Conservation (phyloP, 1,140 invertebrate species). For the Drosophila tani region DNA sequence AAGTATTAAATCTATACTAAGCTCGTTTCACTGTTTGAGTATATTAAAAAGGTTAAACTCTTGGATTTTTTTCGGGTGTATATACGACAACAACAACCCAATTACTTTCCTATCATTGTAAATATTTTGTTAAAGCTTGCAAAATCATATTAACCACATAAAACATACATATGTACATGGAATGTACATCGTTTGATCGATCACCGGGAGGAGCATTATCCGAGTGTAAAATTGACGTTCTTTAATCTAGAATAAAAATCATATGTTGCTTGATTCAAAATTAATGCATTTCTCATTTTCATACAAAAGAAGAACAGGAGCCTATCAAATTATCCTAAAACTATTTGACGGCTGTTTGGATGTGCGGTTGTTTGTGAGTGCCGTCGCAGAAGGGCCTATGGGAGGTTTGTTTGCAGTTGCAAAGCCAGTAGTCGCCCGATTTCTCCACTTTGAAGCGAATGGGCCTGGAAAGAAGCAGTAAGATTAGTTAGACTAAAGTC, state of each 20-base stretch:
- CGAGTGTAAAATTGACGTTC: slow-evolving; percentile 46
- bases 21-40: too few species aligned
- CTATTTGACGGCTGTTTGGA: slow-evolving; percentile 87
- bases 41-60: too few species aligned
- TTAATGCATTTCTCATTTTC: slow-evolving; percentile 55
- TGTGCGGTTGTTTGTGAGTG: slow-evolving; percentile 91
- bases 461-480: slow-evolving; percentile 87
- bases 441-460: slow-evolving; percentile 93
- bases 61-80: too few species aligned
- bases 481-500: too few species aligned
- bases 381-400: slow-evolving; percentile 99
- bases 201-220: slow-evolving; percentile 11
- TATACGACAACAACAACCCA: not conserved
- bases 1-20: too few species aligned
- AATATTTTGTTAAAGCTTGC: slow-evolving; percentile 67
- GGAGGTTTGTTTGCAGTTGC: slow-evolving; percentile 98
- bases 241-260: slow-evolving; percentile 65
- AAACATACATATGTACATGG: slow-evolving; percentile 17
- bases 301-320: not conserved
- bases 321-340: slow-evolving; percentile 6
- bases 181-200: not conserved
- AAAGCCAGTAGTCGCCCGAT: slow-evolving; percentile 98
- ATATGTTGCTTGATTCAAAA: slow-evolving; percentile 75
- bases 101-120: slow-evolving; percentile 43
- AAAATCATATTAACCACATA: slow-evolving; percentile 20